phyloP scores from a whole-genome alignment of 2,113 vertebrate species.

The Gavialis gangeticus region DNA sequence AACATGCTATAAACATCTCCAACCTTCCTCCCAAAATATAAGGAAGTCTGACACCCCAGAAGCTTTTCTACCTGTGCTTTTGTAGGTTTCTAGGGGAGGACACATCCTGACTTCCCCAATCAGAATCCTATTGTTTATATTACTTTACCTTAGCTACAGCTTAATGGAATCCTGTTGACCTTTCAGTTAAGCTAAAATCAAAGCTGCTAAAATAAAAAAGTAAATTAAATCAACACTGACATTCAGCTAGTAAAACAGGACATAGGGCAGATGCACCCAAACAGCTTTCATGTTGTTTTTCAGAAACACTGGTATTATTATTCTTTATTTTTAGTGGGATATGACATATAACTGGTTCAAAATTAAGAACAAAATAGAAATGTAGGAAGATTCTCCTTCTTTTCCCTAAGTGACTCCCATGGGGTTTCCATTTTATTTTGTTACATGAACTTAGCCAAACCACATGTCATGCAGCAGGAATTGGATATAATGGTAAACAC shows the following conservation, averaged over 20 bases:
- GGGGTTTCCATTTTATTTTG: conserved; percentile 55
- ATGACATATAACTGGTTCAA: background rate
- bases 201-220: background rate
- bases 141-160: background rate
- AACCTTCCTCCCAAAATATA: background rate
- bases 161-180: background rate
- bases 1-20: background rate
- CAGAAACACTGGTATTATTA: background rate
- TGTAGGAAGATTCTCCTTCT: background rate
- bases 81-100: conserved; percentile 45
- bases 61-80: conserved; percentile 18
- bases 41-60: conserved; percentile 21
- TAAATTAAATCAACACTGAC: background rate
- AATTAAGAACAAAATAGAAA: background rate
- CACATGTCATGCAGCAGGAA: conserved; percentile 67
- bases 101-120: conserved; percentile 14
- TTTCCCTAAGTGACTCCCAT: background rate
- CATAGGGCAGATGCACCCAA: background rate
- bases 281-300: background rate
- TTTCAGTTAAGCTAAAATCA: background rate
- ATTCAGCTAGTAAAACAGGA: background rate
- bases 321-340: background rate
- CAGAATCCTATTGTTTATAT: conserved; percentile 4
- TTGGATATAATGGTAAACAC: conserved; percentile 66
- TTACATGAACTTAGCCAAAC: conserved; percentile 48